Conservation (phyloP, 2,888 invertebrate species). For the Papilio elwesi region DNA sequence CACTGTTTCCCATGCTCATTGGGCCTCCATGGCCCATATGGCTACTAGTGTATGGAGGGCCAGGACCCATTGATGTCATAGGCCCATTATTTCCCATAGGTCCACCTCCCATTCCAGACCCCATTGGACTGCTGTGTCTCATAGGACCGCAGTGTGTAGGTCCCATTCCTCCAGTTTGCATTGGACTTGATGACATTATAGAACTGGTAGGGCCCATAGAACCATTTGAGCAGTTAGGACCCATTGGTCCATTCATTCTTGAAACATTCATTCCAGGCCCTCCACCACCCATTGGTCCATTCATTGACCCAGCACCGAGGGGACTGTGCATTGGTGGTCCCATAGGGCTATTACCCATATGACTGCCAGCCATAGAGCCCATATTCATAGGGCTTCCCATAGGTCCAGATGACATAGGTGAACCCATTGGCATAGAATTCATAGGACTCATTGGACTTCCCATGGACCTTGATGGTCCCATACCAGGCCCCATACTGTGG, state of each 20-base stretch:
- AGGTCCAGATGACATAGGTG: conserved; percentile 87
- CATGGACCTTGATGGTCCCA: conserved; percentile 86
- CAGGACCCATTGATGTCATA: conserved; percentile 79
- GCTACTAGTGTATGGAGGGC: conserved; percentile 77
- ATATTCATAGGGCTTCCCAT: conserved; percentile 90
- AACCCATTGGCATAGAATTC: conserved; percentile 89
- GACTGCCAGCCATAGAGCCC: conserved; percentile 85
- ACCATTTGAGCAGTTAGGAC: conserved; percentile 83
- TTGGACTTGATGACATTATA: conserved; percentile 83
- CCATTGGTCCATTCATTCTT: conserved; percentile 83
- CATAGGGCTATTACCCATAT: conserved; percentile 89
- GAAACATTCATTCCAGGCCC: conserved; percentile 84
- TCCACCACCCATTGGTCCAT: conserved; percentile 85
- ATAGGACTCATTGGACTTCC: conserved; percentile 90
- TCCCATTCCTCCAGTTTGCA: conserved; percentile 80
- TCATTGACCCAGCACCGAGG: conserved; percentile 83
- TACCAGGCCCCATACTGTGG: conserved; percentile 85
- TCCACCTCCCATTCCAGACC: conserved; percentile 83
- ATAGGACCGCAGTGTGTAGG: conserved; percentile 82
- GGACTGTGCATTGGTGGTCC: conserved; percentile 91
- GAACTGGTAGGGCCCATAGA: conserved; percentile 83
- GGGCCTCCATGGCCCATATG: conserved; percentile 83
- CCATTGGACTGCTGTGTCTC: conserved; percentile 83
- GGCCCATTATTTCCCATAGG: conserved; percentile 83
- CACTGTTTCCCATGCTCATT: conserved; percentile 79